Evolutionary conservation across 2,797 vertebrate species (phyloP).

Genomic region (Hippoglossus hippoglossus): DNA sequence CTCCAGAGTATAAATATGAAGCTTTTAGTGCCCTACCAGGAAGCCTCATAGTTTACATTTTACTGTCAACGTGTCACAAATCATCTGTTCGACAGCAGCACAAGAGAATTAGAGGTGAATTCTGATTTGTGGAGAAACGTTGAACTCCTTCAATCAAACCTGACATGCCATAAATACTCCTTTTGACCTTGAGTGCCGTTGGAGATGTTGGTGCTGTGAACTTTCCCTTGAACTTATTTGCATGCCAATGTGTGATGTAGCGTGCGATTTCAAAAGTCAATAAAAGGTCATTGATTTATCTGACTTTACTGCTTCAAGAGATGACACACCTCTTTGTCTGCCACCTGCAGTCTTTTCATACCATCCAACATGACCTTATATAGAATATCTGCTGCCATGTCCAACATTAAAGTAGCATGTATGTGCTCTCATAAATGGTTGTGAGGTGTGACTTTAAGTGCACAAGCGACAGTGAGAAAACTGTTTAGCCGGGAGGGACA

Average conservation of each 20-base stretch:
- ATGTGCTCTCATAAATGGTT: constrained; percentile 3
- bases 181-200: background rate
- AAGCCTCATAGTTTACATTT: background rate
- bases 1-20: background rate
- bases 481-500: constrained; percentile 18
- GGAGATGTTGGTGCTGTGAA: background rate
- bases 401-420: background rate
- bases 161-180: background rate
- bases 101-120: background rate
- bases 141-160: background rate
- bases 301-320: constrained; percentile 5
- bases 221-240: background rate
- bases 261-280: constrained; percentile 13
- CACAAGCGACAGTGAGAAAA: constrained; percentile 47
- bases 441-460: constrained; percentile 34
- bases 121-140: constrained; percentile 1
- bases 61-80: constrained; percentile 9
- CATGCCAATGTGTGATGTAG: background rate
- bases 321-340: background rate
- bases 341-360: background rate
- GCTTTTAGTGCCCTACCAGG: background rate
- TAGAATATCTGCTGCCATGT: constrained; percentile 20
- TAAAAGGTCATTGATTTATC: background rate
- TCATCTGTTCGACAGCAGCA: constrained; percentile 13
- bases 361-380: constrained; percentile 44